phyloP scores from a whole-genome alignment of 2,797 vertebrate genomes.

The Hippopotamyrus pictus region DNA sequence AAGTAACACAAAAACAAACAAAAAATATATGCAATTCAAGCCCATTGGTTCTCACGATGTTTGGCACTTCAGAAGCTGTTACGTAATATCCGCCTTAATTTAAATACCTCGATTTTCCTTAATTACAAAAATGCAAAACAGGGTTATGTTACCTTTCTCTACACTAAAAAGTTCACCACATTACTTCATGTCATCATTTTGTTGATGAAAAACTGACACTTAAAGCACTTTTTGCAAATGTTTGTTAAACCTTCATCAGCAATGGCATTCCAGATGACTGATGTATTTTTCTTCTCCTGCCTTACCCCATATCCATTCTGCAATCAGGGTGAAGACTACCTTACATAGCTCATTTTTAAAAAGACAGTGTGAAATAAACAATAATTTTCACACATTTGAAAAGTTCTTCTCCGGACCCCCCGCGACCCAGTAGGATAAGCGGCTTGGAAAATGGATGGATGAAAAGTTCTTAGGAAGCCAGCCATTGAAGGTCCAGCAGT shows the following conservation, averaged over 20 bases:
- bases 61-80: neutral
- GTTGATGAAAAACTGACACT: neutral
- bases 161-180: neutral
- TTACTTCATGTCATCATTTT: neutral
- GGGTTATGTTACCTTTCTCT: neutral
- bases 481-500: neutral
- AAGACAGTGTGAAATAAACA: neutral
- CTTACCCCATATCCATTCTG: neutral
- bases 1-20: conserved; percentile 7
- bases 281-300: neutral
- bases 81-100: neutral
- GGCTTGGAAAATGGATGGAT: too few species aligned
- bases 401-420: too few species aligned
- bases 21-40: neutral
- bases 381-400: neutral
- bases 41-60: neutral
- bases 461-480: neutral
- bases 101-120: neutral
- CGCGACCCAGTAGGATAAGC: too few species aligned
- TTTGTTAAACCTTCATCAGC: neutral
- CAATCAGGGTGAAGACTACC: neutral
- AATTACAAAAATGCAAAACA: conserved; percentile 9
- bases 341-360: neutral
- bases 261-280: neutral
- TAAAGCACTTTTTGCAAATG: neutral